Conservation (phyloP, 2,888 invertebrate genomes). For the Marasmarcha lunaedactyla region DNA sequence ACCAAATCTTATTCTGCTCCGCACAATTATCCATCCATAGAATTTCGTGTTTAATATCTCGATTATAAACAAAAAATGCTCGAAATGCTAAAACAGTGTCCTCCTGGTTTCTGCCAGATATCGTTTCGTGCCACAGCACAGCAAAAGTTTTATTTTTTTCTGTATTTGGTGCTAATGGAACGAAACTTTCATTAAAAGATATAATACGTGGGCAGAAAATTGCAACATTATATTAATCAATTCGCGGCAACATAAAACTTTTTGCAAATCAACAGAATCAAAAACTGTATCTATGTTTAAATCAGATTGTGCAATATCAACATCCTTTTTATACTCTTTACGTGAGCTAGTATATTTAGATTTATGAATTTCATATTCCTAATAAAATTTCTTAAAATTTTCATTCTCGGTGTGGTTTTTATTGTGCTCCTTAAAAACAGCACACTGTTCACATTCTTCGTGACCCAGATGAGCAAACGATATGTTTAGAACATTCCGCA, state of each 20-base stretch:
- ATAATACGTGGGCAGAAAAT: constrained; percentile 13
- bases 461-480: constrained; percentile 12
- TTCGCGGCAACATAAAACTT: constrained; percentile 12
- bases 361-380: not conserved
- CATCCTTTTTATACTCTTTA: constrained; percentile 1
- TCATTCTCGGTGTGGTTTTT: not conserved
- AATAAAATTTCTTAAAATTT: not conserved
- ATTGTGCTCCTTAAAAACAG: not conserved
- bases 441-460: constrained; percentile 13
- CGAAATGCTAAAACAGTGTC: constrained; percentile 20
- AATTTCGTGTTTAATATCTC: constrained; percentile 7
- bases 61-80: constrained; percentile 6
- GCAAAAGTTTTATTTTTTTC: not conserved
- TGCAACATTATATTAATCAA: constrained; percentile 1
- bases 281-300: not conserved
- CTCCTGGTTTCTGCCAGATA: constrained; percentile 20
- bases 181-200: constrained; percentile 10
- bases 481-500: constrained; percentile 8
- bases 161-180: constrained; percentile 3
- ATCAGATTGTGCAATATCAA: not conserved
- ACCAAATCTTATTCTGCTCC: constrained; percentile 1
- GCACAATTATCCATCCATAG: constrained; percentile 12
- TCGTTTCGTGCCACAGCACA: not conserved
- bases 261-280: constrained; percentile 8
- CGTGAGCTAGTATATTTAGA: not conserved